Percentiles rank a stretch among this genome's conserved stretches.
phyloP scores from a whole-genome alignment of 2,797 vertebrate genomes.

The Rhadinocentrus ornatus region DNA sequence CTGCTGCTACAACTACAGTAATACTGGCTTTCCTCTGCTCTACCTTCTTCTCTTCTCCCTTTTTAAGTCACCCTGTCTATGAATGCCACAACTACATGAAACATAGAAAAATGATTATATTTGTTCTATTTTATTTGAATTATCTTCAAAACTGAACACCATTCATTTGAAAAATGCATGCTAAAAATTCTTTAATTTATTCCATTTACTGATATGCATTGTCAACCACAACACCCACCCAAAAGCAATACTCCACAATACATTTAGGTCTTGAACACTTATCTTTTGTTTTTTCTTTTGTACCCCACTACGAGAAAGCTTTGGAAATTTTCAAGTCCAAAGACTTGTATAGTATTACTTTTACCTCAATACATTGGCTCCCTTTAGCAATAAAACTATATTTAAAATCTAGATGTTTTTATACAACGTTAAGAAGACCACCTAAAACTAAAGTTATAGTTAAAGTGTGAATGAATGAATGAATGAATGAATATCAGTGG shows the following conservation, averaged over 20 bases:
- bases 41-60: constrained; percentile 15
- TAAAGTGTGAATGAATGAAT: too few relatives aligned
- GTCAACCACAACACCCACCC: constrained; percentile 17
- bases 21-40: constrained; percentile 45
- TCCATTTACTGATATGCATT: neutral
- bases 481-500: too few relatives aligned
- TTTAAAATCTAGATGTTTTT: constrained; percentile 8
- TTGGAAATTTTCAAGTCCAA: neutral
- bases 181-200: neutral
- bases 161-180: neutral
- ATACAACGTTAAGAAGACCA: neutral
- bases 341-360: neutral
- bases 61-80: neutral
- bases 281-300: constrained; percentile 1
- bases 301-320: neutral
- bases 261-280: neutral
- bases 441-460: too few relatives aligned
- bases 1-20: constrained; percentile 63
- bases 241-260: neutral
- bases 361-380: neutral
- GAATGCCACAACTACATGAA: constrained; percentile 3
- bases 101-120: neutral
- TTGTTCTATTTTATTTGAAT: neutral
- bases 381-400: neutral
- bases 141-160: constrained; percentile 16